Conservation (phyloP, 2,113 vertebrate species). For the Capra hircus region DNA sequence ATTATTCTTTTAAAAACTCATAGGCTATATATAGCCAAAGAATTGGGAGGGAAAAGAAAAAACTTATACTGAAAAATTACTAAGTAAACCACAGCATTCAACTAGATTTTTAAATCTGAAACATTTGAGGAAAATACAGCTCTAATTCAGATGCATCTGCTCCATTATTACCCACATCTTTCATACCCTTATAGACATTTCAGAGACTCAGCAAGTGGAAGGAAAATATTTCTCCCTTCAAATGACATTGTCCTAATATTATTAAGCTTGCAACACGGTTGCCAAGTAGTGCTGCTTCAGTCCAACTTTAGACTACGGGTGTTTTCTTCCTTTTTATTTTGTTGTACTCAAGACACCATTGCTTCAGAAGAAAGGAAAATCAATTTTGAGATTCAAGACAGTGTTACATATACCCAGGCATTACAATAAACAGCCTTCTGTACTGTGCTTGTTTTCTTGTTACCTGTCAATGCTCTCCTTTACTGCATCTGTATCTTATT, state of each 20-base stretch:
- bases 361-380: constrained; percentile 30
- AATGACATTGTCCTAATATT: neutral
- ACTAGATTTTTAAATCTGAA: neutral
- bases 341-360: neutral
- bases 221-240: constrained; percentile 11
- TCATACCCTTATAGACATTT: neutral
- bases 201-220: neutral
- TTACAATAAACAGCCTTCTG: neutral
- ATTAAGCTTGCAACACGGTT: neutral
- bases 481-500: neutral
- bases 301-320: neutral
- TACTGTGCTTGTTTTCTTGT: neutral
- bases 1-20: neutral
- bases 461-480: neutral
- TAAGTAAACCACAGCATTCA: neutral
- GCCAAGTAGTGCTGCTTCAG: neutral
- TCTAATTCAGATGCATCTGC: neutral
- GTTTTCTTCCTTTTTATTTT: neutral
- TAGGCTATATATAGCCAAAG: neutral
- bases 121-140: neutral
- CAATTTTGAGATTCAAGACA: neutral
- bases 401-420: neutral
- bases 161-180: neutral
- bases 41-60: neutral
- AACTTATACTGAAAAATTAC: constrained; percentile 6